Percentiles rank a stretch among this genome's conserved stretches.
These are phyloP conservation scores for Microctenopoma steveboyesi DNA, from an alignment of 2,797 vertebrate genomes.

Conservation along the genomic window DNA sequence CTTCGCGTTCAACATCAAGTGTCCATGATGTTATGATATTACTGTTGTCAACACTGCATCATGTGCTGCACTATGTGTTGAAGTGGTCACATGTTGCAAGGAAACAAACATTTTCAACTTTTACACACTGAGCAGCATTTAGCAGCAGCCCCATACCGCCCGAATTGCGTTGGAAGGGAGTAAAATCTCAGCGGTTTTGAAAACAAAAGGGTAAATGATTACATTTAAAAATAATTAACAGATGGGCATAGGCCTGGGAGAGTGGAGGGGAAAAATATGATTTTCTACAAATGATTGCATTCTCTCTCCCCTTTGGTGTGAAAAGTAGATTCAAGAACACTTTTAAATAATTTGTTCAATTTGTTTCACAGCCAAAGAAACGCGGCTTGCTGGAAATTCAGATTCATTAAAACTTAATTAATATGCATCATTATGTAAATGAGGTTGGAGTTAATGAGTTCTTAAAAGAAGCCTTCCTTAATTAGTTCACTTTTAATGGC, in stretches of 20 bases:
- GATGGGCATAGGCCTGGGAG: constrained; percentile 90
- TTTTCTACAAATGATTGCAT: constrained; percentile 96
- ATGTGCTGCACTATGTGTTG: too few species aligned
- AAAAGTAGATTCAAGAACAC: constrained; percentile 99
- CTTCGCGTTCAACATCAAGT: too few species aligned
- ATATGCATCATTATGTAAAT: constrained; percentile 99
- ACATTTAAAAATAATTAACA: constrained; percentile 98
- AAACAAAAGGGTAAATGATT: constrained; percentile 95
- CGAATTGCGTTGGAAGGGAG: constrained; percentile 74
- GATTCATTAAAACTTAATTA: constrained; percentile 99
- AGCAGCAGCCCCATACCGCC: constrained; percentile 70
- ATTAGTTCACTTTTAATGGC: constrained; percentile 99
- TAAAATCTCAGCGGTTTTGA: constrained; percentile 86
- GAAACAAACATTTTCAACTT: constrained; percentile 48
- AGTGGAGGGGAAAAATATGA: constrained; percentile 83
- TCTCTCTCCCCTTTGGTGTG: constrained; percentile 97
- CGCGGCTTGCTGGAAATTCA: constrained; percentile 99
- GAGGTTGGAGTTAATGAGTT: constrained; percentile 99
- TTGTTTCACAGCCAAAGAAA: constrained; percentile 99
- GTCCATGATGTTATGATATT: background rate
- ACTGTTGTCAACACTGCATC: constrained; percentile 1
- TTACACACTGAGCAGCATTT: constrained; percentile 67
- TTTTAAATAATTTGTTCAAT: constrained; percentile 99
- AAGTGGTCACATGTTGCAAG: constrained; percentile 16
- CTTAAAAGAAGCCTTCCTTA: constrained; percentile 99